These are phyloP conservation scores for Rhodophaea formosa DNA, from an alignment of 2,888 invertebrate genomes.

Conservation along the genomic window DNA sequence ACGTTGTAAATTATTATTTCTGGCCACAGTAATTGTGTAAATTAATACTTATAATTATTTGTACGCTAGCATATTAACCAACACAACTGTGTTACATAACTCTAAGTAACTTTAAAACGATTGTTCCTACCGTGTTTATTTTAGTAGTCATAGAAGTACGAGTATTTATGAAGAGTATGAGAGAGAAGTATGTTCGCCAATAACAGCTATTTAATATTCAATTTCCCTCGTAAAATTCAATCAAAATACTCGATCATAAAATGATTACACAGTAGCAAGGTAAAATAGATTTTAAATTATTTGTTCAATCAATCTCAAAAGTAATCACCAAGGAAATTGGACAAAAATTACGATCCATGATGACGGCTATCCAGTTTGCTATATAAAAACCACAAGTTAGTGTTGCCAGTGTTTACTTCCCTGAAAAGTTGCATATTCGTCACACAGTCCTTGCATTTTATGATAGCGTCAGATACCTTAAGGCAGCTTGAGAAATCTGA, in stretches of 20 bases:
- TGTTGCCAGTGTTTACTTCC: background rate
- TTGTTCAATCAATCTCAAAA: constrained; percentile 12
- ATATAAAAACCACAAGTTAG: constrained; percentile 20
- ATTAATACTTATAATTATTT: too few species aligned
- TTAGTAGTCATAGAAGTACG: too few species aligned
- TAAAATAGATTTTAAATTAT: constrained; percentile 6
- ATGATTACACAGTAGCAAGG: background rate
- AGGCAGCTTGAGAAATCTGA: too few species aligned
- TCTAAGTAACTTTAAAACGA: too few species aligned
- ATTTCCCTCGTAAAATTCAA: background rate
- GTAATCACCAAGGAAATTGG: constrained; percentile 11
- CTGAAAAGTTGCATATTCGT: background rate
- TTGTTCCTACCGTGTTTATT: too few species aligned
- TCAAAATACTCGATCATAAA: background rate
- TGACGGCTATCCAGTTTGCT: background rate
- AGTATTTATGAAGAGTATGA: too few species aligned
- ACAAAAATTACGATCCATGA: constrained; percentile 10
- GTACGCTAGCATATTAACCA: too few species aligned
- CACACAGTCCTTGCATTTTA: background rate
- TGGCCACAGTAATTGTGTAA: too few species aligned
- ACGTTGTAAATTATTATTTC: too few species aligned
- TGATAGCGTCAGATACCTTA: background rate
- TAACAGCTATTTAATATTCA: too few species aligned
- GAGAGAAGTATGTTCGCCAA: too few species aligned
- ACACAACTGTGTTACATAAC: too few species aligned